Base-by-base conservation (phyloP, 1,140 invertebrate species). In the Drosophila ambigua region DNA sequence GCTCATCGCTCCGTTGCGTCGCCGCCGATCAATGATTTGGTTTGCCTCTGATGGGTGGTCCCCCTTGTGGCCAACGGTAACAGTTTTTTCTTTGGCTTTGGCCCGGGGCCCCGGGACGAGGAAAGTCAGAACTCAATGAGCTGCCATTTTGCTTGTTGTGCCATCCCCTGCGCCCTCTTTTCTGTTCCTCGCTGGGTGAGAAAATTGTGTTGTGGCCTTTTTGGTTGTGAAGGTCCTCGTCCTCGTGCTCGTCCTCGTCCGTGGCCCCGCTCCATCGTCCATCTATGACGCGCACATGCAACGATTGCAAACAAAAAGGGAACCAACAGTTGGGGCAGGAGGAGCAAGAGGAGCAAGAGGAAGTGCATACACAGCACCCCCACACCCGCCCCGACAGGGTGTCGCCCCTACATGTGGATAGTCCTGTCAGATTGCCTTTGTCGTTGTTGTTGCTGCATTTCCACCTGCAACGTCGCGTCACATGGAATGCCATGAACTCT, bases 401-500 rank as follows among this genome's bases (percentile, higher is more conserved):
- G 7, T 6, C 13, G 26, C 20, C 44, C 16, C 24, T 26, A 16
- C 44, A 24, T 39, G 66, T 69, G 66, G 26, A 44, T 67, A 65
- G 60, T 67, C 60, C 72, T 74, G 66, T 57, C 72, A 77, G 61
- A 76, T 62, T 66, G 72, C 31, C 66, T 76, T 54, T 63, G 77
- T 55, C 76, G 73, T 57, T 72, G 59, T 41, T 82, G 79, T 67
- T 84, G 72, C 80, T 84, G 81, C 63, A 73, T 77, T 85, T 81
- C 41, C 79, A 85, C 82, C 81, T 85, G 83, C 82, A 87, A 88
- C 83, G 78, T 88, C 66, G 78, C 83, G 77, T 87, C 75, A 71
- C 82, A 82, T 85, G 79, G 82, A 85, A 85, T 88, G 82, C 82
- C 87, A 85, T 87, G 78, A 85, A 85, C 82, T 85, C 82, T 67